Conservation (phyloP, 1,140 invertebrate species). For the Bombus picipes region DNA sequence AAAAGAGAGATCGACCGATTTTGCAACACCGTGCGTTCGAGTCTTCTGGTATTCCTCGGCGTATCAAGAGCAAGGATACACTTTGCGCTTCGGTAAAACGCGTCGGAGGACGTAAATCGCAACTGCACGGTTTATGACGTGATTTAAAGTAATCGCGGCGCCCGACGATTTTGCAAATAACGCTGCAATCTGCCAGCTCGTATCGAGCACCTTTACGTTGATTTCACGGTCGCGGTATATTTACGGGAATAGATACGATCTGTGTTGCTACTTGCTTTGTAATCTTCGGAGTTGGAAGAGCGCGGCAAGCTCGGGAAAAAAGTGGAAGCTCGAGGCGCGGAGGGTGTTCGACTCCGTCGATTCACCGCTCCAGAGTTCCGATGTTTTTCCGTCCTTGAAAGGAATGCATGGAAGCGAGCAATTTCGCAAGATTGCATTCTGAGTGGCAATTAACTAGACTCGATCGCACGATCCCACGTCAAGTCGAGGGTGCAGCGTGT, state of each 20-base stretch:
- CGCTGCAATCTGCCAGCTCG: not conserved
- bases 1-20: not conserved
- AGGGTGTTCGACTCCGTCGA: not conserved
- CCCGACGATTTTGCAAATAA: slow-evolving; percentile 16
- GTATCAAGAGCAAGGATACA: not conserved
- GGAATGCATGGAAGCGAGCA: slow-evolving; percentile 22
- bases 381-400: slow-evolving; percentile 24
- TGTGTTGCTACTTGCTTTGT: not conserved
- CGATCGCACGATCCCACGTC: slow-evolving; percentile 18
- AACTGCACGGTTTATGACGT: slow-evolving; percentile 38
- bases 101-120: not conserved
- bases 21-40: not conserved
- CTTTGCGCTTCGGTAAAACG: not conserved
- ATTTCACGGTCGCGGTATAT: not conserved
- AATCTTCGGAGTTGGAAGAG: not conserved
- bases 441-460: slow-evolving; percentile 30
- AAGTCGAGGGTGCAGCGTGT: not conserved
- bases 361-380: not conserved
- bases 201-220: not conserved
- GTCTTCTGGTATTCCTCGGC: too few relatives aligned
- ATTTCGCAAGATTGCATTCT: slow-evolving; percentile 6
- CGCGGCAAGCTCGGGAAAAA: not conserved
- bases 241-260: not conserved
- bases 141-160: slow-evolving; percentile 31
- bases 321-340: not conserved